Percentiles rank a stretch among this genome's conserved stretches.
These are phyloP conservation scores for Nymphalis c-album DNA, from an alignment of 2,888 invertebrate species.

Conservation along the genomic window DNA sequence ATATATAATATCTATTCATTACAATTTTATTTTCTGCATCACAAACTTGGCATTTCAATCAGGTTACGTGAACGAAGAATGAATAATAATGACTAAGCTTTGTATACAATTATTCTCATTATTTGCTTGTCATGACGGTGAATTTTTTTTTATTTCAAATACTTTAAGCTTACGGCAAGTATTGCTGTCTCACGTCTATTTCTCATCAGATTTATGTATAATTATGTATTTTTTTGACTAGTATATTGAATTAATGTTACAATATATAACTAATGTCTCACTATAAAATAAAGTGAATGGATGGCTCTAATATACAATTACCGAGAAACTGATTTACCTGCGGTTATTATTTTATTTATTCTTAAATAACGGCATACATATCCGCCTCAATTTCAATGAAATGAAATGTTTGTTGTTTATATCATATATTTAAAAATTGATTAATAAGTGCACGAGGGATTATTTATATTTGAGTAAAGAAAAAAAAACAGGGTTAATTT, in stretches of 20 bases:
- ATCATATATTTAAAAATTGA: not conserved
- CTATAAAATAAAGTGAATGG: not conserved
- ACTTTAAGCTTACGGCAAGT: not conserved
- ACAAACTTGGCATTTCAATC: slow-evolving; percentile 7
- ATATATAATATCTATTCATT: not conserved
- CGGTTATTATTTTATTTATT: not conserved
- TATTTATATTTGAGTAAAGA: not conserved
- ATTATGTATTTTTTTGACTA: no score
- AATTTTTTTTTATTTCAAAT: not conserved
- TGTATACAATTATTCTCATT: not conserved
- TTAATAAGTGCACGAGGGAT: not conserved
- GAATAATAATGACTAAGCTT: slow-evolving; percentile 27
- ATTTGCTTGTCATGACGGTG: slow-evolving; percentile 1
- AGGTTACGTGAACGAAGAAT: slow-evolving; percentile 14
- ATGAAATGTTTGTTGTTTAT: not conserved
- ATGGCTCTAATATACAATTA: not conserved
- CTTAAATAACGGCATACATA: not conserved
- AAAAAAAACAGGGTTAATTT: slow-evolving; percentile 31
- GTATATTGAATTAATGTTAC: not conserved
- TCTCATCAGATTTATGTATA: no score
- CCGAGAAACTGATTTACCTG: not conserved
- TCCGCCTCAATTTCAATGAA: not conserved
- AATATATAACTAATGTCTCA: not conserved
- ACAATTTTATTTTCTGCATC: slow-evolving; percentile 1
- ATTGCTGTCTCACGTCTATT: no score